Evolutionary conservation across 1,140 invertebrate genomes (phyloP), one percentile per base, ranked within the genome.

Genomic region (Oreohelix idahoensis): DNA sequence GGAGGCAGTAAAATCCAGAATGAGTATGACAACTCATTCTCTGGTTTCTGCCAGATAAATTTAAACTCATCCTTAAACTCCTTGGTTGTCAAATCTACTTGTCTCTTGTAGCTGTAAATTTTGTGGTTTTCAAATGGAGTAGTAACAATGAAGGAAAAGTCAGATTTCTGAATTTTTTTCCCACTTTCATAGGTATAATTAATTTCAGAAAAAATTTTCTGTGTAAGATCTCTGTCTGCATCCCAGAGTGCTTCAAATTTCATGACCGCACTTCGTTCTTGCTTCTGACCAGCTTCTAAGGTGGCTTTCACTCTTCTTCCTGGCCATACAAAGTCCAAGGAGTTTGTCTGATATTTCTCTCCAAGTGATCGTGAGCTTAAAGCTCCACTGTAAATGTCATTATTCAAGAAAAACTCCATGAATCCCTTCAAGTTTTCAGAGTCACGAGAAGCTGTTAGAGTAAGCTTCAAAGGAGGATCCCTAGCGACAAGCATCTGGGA

Each of bases 321-420:
- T n/a, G 84, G 84, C 23, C 42, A 71, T 23, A 51, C 45, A 13
- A 79, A n/a, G 53, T 83, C 42, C 81, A 70, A 42, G 0, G 69
- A 20, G 20, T 45, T 51, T 0, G 49, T n/a, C 29, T 81, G 5
- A 17, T 71, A 35, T 42, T 36, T 66, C 1, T 75, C 73, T 49
- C 42, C 73, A 45, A 49, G 32, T 63, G 45, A 29, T 32, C 15
- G 32, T 15, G 36, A 70, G 69, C 32, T 75, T 32, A 75, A 35
- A 90, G 82, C 36, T 86, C 84, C 81, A 74, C 49, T 87, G 77
- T 26, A 84, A 32, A 11, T 49, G 53, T 51, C 10, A 26, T 38
- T 35, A 23, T 42, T 74, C 15, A n/a, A 17, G 26, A 42, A 17
- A 45, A 42, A 42, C 26, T 38, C 35, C 5, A 58, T 20, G 11